Percentiles rank a stretch among this genome's conserved stretches.
These are phyloP conservation scores for Noctilio leporinus DNA, from an alignment of 2,113 vertebrate genomes.

Conservation along the genomic window DNA sequence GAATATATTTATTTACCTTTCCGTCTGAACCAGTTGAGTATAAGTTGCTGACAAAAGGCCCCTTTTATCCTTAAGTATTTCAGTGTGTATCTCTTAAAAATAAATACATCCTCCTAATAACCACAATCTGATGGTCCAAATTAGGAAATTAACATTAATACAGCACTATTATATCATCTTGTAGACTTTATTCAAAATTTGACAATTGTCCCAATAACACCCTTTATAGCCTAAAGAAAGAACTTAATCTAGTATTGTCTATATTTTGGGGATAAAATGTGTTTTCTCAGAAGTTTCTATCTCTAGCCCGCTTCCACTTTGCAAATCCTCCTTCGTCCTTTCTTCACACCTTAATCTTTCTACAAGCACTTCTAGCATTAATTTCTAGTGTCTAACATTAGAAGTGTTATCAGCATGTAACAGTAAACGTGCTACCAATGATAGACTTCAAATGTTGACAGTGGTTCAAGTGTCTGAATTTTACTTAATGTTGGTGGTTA, in stretches of 20 bases:
- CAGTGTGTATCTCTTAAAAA: neutral
- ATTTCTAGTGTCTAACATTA: conserved; percentile 61
- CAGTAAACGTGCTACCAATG: conserved; percentile 36
- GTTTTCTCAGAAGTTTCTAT: conserved; percentile 48
- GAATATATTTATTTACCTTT: conserved; percentile 16
- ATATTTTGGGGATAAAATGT: conserved; percentile 23
- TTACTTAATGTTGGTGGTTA: conserved; percentile 35
- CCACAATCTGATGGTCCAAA: neutral
- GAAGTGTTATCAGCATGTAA: conserved; percentile 45
- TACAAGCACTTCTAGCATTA: conserved; percentile 44
- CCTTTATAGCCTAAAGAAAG: neutral
- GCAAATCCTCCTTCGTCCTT: neutral
- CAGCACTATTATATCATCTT: neutral
- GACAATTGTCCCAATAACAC: neutral
- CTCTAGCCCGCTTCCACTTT: conserved; percentile 34
- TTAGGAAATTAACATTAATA: neutral
- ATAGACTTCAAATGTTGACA: conserved; percentile 49
- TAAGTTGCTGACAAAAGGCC: neutral
- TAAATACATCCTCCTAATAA: neutral
- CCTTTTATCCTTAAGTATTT: neutral
- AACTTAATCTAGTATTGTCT: conserved; percentile 12
- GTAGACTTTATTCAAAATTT: conserved; percentile 3
- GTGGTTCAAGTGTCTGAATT: conserved; percentile 25
- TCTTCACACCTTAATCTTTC: conserved; percentile 52
- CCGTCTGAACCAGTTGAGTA: neutral